Evolutionary conservation across 2,797 vertebrate species (phyloP), one percentile per base, ranked within the genome.

Genomic region (Adelosebastes latens): DNA sequence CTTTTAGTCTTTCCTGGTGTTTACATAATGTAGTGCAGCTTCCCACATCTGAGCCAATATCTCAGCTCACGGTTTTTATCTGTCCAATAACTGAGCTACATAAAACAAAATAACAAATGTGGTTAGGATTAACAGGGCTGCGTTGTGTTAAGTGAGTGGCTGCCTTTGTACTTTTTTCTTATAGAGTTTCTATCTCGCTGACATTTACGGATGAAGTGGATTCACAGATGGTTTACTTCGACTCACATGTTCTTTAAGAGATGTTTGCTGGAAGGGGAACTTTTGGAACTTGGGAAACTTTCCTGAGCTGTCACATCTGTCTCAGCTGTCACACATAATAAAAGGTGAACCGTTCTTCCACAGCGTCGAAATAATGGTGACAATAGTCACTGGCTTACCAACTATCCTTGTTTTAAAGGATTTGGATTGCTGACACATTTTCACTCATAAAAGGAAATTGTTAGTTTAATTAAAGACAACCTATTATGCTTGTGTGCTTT

Each of bases 21-120:
- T 92, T 84, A 86, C 75, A 86, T 85, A 86, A 89, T 80, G 77
- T 36, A 64, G 65, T 52, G 69, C 75, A 80, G 77, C 81, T 63
- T 18, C 75, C 66, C 64, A 84, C 64, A 73, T 65, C 63, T 64
- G 78, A 81, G 62, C 8, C 13, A 71, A 70, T 29, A 27, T 74
- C 72, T 76, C 36, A 77, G 79, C 59, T 74, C n/a, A 5, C 27
- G 3, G 2, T 46, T 71, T 75, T 75, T 71, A 77, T 53, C 22
- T 4, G 63, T 71, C 32, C 62, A 52, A 61, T 22, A 16, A 72
- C 27, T 14, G 60, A 71, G 71, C 53, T 61, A 53, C 24, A 71
- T 58, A 14, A 81, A 73, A 68, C 14, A 68, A 32, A 59, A 24
- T 64, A 32, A 88, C 64, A 60, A 34, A 62, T 16, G 56, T 18